Percentiles rank a stretch among this genome's conserved stretches.
Evolutionary conservation across 2,888 invertebrate species (phyloP).

Genomic region (Eupithecia inturbata): DNA sequence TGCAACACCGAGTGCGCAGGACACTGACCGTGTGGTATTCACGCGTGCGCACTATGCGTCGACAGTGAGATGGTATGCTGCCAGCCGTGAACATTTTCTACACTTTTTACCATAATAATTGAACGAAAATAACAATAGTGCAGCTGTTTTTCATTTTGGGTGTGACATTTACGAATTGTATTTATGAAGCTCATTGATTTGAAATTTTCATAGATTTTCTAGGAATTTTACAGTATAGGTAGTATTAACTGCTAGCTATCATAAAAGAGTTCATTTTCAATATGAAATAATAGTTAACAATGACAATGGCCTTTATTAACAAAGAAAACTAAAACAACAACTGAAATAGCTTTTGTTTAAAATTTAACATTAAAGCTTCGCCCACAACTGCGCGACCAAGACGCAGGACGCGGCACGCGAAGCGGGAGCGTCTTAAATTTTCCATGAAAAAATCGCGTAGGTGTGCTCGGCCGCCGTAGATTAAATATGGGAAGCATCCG

Average conservation of each 20-base stretch:
- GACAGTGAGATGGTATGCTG: conserved; percentile 48
- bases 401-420: too few species aligned
- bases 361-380: too few species aligned
- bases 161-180: not conserved
- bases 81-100: conserved; percentile 53
- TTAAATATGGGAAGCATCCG: too few species aligned
- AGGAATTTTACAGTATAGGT: not conserved
- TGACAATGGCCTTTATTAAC: too few species aligned
- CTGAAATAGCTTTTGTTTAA: not conserved
- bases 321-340: too few species aligned
- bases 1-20: conserved; percentile 33
- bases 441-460: too few species aligned
- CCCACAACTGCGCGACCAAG: too few species aligned
- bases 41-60: conserved; percentile 36
- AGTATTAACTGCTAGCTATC: not conserved
- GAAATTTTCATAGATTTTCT: not conserved
- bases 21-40: conserved; percentile 55
- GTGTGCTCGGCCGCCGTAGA: too few species aligned
- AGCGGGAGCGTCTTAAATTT: too few species aligned
- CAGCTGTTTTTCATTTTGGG: not conserved
- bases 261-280: not conserved
- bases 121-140: not conserved
- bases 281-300: not conserved
- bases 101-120: conserved; percentile 5
- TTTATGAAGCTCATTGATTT: not conserved